A percentile compares a stretch with the other conserved stretches of the same genome.
phyloP scores from a whole-genome alignment of 2,797 vertebrate species.

The Stomatorhinus walkeri region DNA sequence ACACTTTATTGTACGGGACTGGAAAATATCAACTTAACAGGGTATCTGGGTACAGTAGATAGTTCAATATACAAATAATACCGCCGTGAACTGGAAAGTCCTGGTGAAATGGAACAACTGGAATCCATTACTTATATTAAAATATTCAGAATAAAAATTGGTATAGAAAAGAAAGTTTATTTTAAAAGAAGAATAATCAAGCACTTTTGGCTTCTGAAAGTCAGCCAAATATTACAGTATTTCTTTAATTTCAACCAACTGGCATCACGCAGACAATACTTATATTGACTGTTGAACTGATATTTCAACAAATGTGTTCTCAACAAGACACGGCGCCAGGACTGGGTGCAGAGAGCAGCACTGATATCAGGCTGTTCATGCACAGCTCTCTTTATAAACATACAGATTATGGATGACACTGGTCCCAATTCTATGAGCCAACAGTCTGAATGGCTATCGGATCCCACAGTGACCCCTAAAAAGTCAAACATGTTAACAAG shows the following conservation, averaged over 20 bases:
- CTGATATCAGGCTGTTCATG: conserved; percentile 40
- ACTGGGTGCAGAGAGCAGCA: conserved; percentile 41
- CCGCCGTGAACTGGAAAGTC: conserved; percentile 24
- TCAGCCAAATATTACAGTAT: conserved; percentile 27
- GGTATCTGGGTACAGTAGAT: conserved; percentile 31
- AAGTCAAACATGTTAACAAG: neutral
- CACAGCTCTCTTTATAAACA: neutral
- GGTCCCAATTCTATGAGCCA: neutral
- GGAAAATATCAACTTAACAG: conserved; percentile 27
- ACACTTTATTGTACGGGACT: conserved; percentile 35
- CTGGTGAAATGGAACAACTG: neutral
- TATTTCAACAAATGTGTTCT: conserved; percentile 2
- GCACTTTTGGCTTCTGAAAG: neutral
- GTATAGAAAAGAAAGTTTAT: conserved; percentile 34
- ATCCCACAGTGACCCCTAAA: neutral
- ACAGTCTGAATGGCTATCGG: neutral
- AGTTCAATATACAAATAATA: conserved; percentile 33
- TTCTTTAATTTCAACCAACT: conserved; percentile 11
- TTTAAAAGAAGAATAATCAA: conserved; percentile 24
- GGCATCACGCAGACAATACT: conserved; percentile 18
- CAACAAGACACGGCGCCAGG: conserved; percentile 33
- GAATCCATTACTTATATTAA: conserved; percentile 36
- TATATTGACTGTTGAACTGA: neutral
- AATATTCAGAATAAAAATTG: conserved; percentile 42
- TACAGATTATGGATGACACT: neutral